Evolutionary conservation across 2,888 invertebrate species (phyloP), one percentile per base, ranked within the genome.

Genomic region (Linnaemya vulpina): DNA sequence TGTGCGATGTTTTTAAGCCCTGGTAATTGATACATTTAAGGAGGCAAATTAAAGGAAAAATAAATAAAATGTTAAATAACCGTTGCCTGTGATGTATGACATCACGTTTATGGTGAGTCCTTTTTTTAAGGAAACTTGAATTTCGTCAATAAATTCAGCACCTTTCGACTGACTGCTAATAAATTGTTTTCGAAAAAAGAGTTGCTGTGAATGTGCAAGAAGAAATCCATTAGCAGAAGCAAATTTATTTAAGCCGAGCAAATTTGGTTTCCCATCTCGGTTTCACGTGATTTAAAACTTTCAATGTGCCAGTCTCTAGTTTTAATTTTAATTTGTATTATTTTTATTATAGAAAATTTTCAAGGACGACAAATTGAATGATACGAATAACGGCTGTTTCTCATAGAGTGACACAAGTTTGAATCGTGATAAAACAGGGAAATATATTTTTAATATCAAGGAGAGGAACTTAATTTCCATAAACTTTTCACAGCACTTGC

Each of bases 21-120:
- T 63, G 70, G 85, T 78, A 85, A 82, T 85, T 85, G 82, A 85
- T 85, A 85, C 82, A 78, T 85, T 82, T 78, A 63, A 70, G 35
- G 46, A 55, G 58, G 22, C 67, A 74, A 70, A 49, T 22, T n/a
- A 10, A 30, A 35, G 3, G 13, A 46, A 76, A 58, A 22, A 46
- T 10, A 35, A 79, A 58, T 80, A 25, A 35, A 68, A 74, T 43
- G 15, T 55, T 35, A 63, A 65, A 30, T 58, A 38, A 58, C 58
- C 65, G 65, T 73, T 71, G 13, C 25, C 51, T 70, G n/a, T n/a
- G 51, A 78, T 51, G 40, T 30, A 20, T 43, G n/a, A 15, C 63
- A 17, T 38, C n/a, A 30, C 53, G 10, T 49, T 20, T 15, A 17
- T n/a, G 0, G 40, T 4, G 25, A n/a, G 0, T 25, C 11, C 7